phyloP scores from a whole-genome alignment of 2,888 invertebrate genomes.

The Pachliopta kotzebuea region DNA sequence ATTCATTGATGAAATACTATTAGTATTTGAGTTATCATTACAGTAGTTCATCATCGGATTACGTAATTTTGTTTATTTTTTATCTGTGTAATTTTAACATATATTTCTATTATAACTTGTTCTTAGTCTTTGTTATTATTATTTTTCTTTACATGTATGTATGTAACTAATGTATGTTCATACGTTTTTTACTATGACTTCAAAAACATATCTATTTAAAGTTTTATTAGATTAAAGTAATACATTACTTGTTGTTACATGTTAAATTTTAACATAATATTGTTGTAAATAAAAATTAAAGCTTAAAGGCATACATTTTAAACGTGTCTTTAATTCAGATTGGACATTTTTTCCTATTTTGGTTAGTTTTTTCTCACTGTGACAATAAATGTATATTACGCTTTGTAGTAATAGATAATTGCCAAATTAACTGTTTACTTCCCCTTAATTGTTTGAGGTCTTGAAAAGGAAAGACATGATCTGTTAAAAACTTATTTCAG shows the following conservation, averaged over 20 bases:
- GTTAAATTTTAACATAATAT: constrained; percentile 53
- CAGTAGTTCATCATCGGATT: background rate
- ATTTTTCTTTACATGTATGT: background rate
- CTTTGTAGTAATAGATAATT: constrained; percentile 71
- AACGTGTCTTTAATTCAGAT: constrained; percentile 36
- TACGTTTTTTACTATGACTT: constrained; percentile 42
- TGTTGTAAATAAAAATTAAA: constrained; percentile 54
- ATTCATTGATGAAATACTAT: constrained; percentile 30
- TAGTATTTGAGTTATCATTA: constrained; percentile 5
- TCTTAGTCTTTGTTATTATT: background rate
- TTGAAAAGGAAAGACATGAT: background rate
- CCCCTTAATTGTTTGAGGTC: constrained; percentile 10
- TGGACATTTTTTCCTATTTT: constrained; percentile 44
- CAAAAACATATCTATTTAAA: constrained; percentile 75
- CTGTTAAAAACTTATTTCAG: background rate
- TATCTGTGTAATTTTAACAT: background rate
- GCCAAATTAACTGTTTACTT: constrained; percentile 54
- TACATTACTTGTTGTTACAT: constrained; percentile 52
- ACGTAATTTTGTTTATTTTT: background rate
- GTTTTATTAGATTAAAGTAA: constrained; percentile 56
- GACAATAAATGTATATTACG: constrained; percentile 79
- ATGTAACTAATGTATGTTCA: constrained; percentile 10
- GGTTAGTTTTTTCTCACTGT: constrained; percentile 70
- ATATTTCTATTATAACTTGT: background rate
- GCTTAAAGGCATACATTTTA: constrained; percentile 40